Percentiles rank a stretch among this genome's conserved stretches.
Conservation (phyloP, 2,888 invertebrate species). For the Fragum whitleyi region DNA sequence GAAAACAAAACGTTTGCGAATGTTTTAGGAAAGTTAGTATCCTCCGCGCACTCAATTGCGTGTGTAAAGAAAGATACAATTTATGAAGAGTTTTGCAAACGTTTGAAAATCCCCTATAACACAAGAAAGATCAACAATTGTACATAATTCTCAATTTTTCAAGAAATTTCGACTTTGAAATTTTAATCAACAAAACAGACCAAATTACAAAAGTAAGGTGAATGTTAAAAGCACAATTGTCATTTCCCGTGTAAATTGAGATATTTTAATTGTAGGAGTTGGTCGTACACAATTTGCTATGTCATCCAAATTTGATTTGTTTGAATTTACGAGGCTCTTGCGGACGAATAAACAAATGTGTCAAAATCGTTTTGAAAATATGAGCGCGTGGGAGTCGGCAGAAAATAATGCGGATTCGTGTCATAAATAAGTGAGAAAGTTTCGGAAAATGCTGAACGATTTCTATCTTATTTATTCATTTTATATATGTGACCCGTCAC, state of each 20-base stretch:
- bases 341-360: slow-evolving; percentile 21
- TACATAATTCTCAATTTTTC: too few species aligned
- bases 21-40: too few species aligned
- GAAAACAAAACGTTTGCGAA: too few species aligned
- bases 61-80: too few species aligned
- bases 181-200: neutral
- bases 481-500: too few species aligned
- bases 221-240: neutral
- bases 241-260: neutral
- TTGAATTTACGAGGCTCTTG: slow-evolving; percentile 8
- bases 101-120: too few species aligned
- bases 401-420: neutral
- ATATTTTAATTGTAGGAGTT: neutral
- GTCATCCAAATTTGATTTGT: slow-evolving; percentile 21
- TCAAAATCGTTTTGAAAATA: slow-evolving; percentile 15
- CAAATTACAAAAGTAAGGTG: neutral
- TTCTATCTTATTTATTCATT: too few species aligned
- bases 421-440: neutral
- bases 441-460: neutral
- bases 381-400: neutral
- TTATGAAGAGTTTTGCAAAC: too few species aligned
- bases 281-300: slow-evolving; percentile 5
- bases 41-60: too few species aligned
- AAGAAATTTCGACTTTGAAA: too few species aligned
- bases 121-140: too few species aligned